These are phyloP conservation scores for Trematomus bernacchii DNA, from an alignment of 2,797 vertebrate genomes.

Conservation along the genomic window DNA sequence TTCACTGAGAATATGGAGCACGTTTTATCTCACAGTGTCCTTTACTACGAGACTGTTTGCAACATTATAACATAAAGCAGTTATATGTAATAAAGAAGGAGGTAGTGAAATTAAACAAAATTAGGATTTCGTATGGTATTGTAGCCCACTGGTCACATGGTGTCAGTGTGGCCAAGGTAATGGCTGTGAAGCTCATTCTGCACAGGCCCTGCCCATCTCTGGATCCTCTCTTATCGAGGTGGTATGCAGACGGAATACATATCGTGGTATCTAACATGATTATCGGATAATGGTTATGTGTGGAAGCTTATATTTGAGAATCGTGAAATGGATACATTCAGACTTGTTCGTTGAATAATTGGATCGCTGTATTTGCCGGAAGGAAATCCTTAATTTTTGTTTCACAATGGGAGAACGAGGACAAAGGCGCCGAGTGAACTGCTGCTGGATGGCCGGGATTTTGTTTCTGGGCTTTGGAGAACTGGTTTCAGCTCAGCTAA, in stretches of 20 bases:
- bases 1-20: neutral
- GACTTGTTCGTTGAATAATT: neutral
- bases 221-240: constrained; percentile 10
- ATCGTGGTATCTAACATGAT: neutral
- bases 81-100: neutral
- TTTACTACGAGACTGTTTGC: no score
- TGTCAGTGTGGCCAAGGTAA: constrained; percentile 59
- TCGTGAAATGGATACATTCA: neutral
- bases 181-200: neutral
- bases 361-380: rapidly evolving
- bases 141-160: constrained; percentile 45
- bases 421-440: constrained; percentile 57
- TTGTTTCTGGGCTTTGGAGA: constrained; percentile 57
- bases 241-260: neutral
- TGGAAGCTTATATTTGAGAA: neutral
- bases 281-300: neutral
- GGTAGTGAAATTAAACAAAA: neutral
- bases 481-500: constrained; percentile 71
- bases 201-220: constrained; percentile 50
- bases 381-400: neutral
- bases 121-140: neutral
- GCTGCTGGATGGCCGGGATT: constrained; percentile 48
- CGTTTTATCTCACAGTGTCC: neutral
- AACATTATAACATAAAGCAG: neutral
- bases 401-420: constrained; percentile 53